phyloP scores from a whole-genome alignment of 2,113 vertebrate genomes.

The Rhagologus leucostigma region DNA sequence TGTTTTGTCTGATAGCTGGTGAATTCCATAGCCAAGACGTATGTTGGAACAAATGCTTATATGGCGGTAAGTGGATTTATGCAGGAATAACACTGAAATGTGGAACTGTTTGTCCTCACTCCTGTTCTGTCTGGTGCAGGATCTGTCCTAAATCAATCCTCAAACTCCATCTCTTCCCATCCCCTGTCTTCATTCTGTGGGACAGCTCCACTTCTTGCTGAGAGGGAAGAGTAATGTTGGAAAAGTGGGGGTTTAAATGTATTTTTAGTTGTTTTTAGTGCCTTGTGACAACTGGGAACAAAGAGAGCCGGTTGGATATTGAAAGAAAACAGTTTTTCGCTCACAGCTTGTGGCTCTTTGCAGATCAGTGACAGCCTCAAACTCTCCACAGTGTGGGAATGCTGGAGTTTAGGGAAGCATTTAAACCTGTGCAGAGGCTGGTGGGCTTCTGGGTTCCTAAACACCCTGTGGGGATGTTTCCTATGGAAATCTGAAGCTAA shows the following conservation, averaged over 20 bases:
- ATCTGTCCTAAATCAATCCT: not conserved
- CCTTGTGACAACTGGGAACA: not conserved
- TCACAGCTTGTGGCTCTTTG: not conserved
- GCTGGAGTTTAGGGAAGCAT: not conserved
- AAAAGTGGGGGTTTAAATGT: not conserved
- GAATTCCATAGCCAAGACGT: conserved; percentile 99
- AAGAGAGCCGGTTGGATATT: not conserved
- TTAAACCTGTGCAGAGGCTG: not conserved
- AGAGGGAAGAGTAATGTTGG: not conserved
- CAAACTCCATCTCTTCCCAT: not conserved
- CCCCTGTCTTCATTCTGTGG: not conserved
- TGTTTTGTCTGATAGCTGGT: conserved; percentile 90
- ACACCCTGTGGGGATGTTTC: not conserved
- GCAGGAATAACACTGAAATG: conserved; percentile 49
- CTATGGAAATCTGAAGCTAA: not conserved
- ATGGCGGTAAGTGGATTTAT: conserved; percentile 91
- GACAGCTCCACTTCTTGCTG: fast-evolving
- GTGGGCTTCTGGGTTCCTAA: fast-evolving
- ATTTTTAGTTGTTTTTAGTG: not conserved
- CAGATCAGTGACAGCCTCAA: fast-evolving
- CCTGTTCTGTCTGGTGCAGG: not conserved
- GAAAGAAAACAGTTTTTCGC: not conserved
- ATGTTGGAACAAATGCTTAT: conserved; percentile 98
- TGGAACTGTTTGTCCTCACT: not conserved
- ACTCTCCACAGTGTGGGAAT: not conserved